Evolutionary conservation across 2,888 invertebrate genomes (phyloP), one percentile per base, ranked within the genome.

Genomic region (Cepaea hortensis): DNA sequence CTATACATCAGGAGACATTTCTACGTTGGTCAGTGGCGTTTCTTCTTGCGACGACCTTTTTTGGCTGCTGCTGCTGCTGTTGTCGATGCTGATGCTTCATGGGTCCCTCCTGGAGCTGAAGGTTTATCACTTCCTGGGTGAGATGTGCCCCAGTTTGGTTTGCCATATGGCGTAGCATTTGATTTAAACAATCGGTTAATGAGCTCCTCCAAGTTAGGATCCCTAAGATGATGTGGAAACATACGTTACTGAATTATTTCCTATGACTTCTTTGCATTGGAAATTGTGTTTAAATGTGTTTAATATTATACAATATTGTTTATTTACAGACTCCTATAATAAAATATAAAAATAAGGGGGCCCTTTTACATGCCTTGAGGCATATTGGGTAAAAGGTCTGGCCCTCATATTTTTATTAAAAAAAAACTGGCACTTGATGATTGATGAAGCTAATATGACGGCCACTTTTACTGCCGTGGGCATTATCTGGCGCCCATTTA

Each of bases 191-290:
- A 95, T 92, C 96, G 97, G 95, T 97, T 97, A 91, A 97, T 95
- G 94, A 97, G 96, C 94, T 97, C 97, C 93, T 97, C 97, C 90
- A 97, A 95, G 93, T 97, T 97, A 76, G 96, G 91, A 89, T 97
- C 97, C 92, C 96, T 96, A 91, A 90, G 92, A 90, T 92, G 86
- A 76, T 48, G 75, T 76, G 11, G 55, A 50, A 77, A 77, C 18
- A 61, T 7, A 68, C n/a, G 35, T 73, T 50, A 81, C 6, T 35
- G 55, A 55, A 55, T 0, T 55, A 55, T n/a, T 35, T 23, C 5
- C 18, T 68, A 1, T 68, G 18, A 65, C 18, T 15, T 55, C 55
- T 55, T 55, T 55, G 55, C 11, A 11, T 11, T 55, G 55, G 55
- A 55, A 55, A 15, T 4, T 6, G 13, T 2, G 4, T 4, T 68